Evolutionary conservation across 2,113 vertebrate genomes (phyloP).

Genomic region (Cheilinus undulatus): DNA sequence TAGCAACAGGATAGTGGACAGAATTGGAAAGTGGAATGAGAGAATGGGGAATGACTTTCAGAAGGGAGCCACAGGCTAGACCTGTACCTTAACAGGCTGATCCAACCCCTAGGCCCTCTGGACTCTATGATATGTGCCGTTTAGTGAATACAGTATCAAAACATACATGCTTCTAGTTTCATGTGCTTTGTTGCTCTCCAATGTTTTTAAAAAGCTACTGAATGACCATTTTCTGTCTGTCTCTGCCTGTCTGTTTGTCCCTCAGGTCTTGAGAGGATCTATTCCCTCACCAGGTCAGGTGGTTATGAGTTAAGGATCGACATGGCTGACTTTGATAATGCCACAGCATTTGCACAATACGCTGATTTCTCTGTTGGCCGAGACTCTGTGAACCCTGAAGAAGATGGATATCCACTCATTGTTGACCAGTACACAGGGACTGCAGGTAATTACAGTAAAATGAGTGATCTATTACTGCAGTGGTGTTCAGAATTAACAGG

Average conservation of each 20-base stretch:
- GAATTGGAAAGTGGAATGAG: too few relatives aligned
- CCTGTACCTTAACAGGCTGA: too few relatives aligned
- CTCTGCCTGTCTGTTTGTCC: not conserved
- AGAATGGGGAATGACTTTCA: too few relatives aligned
- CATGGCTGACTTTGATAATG: slow-evolving; percentile 91
- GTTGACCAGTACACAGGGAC: slow-evolving; percentile 89
- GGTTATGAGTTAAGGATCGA: slow-evolving; percentile 89
- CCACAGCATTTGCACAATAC: slow-evolving; percentile 88
- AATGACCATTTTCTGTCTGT: not conserved
- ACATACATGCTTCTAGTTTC: too few relatives aligned
- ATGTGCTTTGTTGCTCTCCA: not conserved
- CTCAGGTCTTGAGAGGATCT: slow-evolving; percentile 87
- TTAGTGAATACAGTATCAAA: too few relatives aligned
- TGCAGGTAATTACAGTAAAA: slow-evolving; percentile 80
- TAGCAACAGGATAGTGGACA: too few relatives aligned
- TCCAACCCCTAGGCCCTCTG: too few relatives aligned
- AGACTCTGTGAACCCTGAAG: slow-evolving; percentile 91
- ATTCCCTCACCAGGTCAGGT: slow-evolving; percentile 86
- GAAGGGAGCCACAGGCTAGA: too few relatives aligned
- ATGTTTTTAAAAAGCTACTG: not conserved
- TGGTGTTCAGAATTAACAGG: not conserved
- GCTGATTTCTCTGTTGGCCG: slow-evolving; percentile 87
- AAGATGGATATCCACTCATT: slow-evolving; percentile 89
- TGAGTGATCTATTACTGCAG: not conserved
- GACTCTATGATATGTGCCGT: too few relatives aligned